Percentiles rank a stretch among this genome's conserved stretches.
phyloP scores from a whole-genome alignment of 2,113 vertebrate species.

The Leptodactylus fuscus region DNA sequence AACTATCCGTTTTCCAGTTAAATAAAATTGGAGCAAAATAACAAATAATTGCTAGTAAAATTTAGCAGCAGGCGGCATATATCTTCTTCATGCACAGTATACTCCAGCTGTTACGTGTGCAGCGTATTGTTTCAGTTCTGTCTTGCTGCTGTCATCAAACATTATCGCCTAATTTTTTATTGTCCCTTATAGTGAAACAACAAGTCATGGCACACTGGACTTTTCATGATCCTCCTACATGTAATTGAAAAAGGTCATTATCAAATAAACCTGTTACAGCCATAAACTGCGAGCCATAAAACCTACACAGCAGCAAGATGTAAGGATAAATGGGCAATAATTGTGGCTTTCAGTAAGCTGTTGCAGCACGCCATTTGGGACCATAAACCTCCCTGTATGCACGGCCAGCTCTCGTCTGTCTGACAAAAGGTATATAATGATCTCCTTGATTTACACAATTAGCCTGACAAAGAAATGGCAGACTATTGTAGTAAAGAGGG shows the following conservation, averaged over 20 bases:
- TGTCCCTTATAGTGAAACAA: neutral
- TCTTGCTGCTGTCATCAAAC: neutral
- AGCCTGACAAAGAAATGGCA: neutral
- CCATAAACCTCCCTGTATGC: slow-evolving; percentile 40
- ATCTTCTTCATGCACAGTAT: neutral
- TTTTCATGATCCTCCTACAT: slow-evolving; percentile 3
- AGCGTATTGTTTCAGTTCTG: neutral
- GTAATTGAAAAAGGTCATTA: slow-evolving; percentile 26
- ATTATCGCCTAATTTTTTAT: neutral
- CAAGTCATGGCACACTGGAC: neutral
- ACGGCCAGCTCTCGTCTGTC: neutral
- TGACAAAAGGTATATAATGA: slow-evolving; percentile 4
- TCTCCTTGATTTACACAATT: neutral
- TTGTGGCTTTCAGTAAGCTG: neutral
- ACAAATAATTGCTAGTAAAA: too few species aligned
- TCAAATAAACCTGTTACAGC: slow-evolving; percentile 4
- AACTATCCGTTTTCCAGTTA: too few species aligned
- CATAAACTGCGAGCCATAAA: slow-evolving; percentile 27
- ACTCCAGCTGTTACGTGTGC: neutral
- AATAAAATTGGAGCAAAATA: too few species aligned
- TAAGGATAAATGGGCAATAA: slow-evolving; percentile 9
- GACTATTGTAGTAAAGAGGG: too few species aligned
- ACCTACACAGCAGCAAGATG: neutral
- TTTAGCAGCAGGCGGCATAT: too few species aligned
- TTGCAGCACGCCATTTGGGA: neutral